Evolutionary conservation across 2,888 invertebrate genomes (phyloP), one percentile per base, ranked within the genome.

Genomic region (Cerastis leucographa): DNA sequence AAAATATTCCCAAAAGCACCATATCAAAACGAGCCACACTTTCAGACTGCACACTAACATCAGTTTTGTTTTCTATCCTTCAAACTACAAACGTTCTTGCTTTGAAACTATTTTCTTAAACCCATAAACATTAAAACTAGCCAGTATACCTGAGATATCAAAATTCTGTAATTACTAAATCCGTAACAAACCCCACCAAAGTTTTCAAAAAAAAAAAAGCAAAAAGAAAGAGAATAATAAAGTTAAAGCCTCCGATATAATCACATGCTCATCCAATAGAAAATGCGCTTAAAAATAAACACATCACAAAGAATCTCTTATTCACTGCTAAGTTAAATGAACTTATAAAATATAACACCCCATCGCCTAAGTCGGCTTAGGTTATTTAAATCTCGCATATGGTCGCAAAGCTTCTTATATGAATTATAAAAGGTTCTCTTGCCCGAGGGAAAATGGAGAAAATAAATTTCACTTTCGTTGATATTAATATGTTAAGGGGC

Each of bases 401-500:
- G 85, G 74, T 7, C 71, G 72, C 56, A 75, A 85, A 85, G 83
- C 85, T 80, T 67, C 85, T 85, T 85, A 85, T 25, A 29, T 46
- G 68, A 67, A 72, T 85, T 76, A 70, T 74, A 70, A 84, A 76
- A 72, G 85, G 71, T 44, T 29, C 71, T 51, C 64, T 22, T 17
- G 61, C 68, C 44, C 42, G 59, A 54, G 44, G 71, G 75, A 59
- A 64, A 14, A 56, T 35, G 35, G 49, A 49, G 61, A 54, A 75
- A 56, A 69, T 71, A 8, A 77, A 67, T 71, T 71, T 59, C 51
- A 71, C n/a, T 71, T 64, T 49, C 56, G 40, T 35, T 56, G 35
- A 49, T 81, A 62, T 42, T 40, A 62, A 62, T 25, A 25, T 35
- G 40, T 40, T 62, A n/a, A 42, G 14, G n/a, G n/a, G 7, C 19